Evolutionary conservation across 2,888 invertebrate genomes (phyloP), one percentile per base, ranked within the genome.

Genomic region (Heliconius charithonia): DNA sequence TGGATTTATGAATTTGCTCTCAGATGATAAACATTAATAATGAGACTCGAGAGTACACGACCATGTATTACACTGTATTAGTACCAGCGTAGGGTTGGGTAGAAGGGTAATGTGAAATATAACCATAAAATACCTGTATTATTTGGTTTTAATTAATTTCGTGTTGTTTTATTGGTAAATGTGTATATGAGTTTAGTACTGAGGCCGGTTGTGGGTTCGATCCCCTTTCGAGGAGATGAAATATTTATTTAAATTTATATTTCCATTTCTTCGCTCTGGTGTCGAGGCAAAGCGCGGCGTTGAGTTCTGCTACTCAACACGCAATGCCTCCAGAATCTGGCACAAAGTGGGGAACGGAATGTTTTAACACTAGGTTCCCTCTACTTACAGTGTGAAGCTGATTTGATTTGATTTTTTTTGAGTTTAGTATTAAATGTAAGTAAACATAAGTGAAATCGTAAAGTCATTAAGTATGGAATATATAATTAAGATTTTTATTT

Each of bases 11-110:
- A 63, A 65, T 63, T 63, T 71, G 19, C 62, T 71, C 51, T 56
- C 25, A 51, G 37, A 67, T 56, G 67, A 67, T 75, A 56, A 67
- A 69, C 67, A 75, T 75, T 75, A 67, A 75, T 75, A 75, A 67
- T 75, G 75, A 75, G 66, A 67, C 75, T 75, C 75, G 65, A 32
- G 75, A 67, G 75, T 75, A 75, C 25, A 56, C 32, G 63, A 25
- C 56, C 72, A 62, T 59, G n/a, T 59, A n/a, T 59, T 29, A 72
- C 29, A 56, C 29, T 59, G 59, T 29, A 72, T 22, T 22, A 22
- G 22, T 22, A 45, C 59, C 19, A 71, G 10, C 56, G 22, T 56
- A 32, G 56, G 29, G 45, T 32, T 32, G 19, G 19, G 51, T 16
- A 51, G 59, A 32, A 59, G 59, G 13, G 56, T 37, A 25, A 62